These are phyloP conservation scores for Erythrocercus mccallii DNA, from an alignment of 2,113 vertebrate genomes.

Conservation along the genomic window DNA sequence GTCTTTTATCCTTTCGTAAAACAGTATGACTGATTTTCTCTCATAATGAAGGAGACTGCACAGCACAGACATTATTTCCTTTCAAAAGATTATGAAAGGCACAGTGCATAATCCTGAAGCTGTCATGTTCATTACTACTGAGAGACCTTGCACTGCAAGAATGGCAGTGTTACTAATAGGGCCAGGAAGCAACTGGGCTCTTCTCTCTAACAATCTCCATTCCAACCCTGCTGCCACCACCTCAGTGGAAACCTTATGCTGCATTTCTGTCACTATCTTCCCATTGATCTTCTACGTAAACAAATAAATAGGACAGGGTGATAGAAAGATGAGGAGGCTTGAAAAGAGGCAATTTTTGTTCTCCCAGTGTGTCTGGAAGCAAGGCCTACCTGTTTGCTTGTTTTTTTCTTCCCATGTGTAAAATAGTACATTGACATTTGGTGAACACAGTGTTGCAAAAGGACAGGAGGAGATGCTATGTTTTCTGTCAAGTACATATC, in stretches of 20 bases:
- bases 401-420: not conserved
- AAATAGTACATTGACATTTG: not conserved
- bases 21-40: constrained; percentile 69
- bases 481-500: not conserved
- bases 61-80: constrained; percentile 60
- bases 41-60: constrained; percentile 62
- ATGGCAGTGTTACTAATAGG: constrained; percentile 19
- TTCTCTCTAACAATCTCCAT: not conserved
- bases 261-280: not conserved
- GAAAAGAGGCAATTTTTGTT: constrained; percentile 16
- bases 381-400: not conserved
- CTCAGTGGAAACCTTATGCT: not conserved
- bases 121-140: constrained; percentile 44
- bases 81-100: constrained; percentile 67
- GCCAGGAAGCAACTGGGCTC: constrained; percentile 35
- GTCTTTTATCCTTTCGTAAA: constrained; percentile 75
- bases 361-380: not conserved
- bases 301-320: constrained; percentile 14
- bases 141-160: not conserved
- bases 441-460: not conserved
- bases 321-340: not conserved
- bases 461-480: not conserved
- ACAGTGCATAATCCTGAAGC: constrained; percentile 33
- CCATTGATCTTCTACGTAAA: constrained; percentile 47
- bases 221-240: not conserved